These are phyloP conservation scores for Salvelinus sp. DNA, from an alignment of 2,113 vertebrate genomes.

Conservation along the genomic window DNA sequence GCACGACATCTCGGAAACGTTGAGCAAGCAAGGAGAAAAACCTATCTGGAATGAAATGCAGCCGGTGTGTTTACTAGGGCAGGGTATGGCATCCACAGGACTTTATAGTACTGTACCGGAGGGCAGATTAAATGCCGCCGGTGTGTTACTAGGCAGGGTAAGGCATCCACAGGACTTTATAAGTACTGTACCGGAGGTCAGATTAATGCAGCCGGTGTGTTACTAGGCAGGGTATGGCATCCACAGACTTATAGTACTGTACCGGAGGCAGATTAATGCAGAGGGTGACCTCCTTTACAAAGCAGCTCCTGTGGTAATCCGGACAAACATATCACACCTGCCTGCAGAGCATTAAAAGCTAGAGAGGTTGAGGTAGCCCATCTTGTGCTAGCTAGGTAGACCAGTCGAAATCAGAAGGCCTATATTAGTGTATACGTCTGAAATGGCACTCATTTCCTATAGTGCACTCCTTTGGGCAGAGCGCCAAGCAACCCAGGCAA, in stretches of 20 bases:
- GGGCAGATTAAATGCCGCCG: background rate
- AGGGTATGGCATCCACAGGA: background rate
- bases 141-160: background rate
- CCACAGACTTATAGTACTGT: background rate
- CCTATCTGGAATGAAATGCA: background rate
- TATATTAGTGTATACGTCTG: too few relatives aligned
- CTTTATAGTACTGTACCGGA: background rate
- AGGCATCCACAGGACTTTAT: background rate
- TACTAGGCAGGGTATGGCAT: background rate
- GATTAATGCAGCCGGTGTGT: background rate
- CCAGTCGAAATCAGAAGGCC: too few relatives aligned
- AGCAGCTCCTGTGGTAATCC: background rate
- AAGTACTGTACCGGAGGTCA: background rate
- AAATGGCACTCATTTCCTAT: too few relatives aligned
- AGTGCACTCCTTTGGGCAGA: too few relatives aligned
- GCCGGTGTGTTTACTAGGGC: background rate
- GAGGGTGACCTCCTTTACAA: background rate
- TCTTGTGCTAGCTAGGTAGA: too few relatives aligned
- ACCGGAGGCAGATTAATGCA: background rate
- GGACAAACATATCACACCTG: background rate
- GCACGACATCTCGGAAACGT: background rate
- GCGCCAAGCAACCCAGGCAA: too few relatives aligned
- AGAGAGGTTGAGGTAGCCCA: too few relatives aligned
- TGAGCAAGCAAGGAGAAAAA: background rate
- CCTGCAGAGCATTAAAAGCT: background rate